Evolutionary conservation across 2,888 invertebrate species (phyloP).

Genomic region (Lottia gigantea): DNA sequence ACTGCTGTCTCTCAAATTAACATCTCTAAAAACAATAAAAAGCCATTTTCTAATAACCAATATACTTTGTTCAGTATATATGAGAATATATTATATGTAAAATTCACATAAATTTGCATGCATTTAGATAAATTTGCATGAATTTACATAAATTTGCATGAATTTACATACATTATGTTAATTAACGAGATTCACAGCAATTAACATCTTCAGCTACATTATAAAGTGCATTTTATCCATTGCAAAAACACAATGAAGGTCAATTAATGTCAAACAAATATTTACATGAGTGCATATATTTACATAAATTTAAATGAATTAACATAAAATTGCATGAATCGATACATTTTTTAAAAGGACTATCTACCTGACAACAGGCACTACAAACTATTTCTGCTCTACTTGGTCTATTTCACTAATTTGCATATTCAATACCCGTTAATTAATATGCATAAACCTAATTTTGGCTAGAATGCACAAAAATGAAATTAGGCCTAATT

Average conservation of each 20-base stretch:
- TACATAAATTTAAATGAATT: not conserved
- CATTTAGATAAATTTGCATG: not conserved
- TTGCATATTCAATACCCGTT: conserved; percentile 11
- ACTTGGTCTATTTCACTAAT: not conserved
- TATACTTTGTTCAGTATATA: too few relatives aligned
- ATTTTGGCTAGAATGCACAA: not conserved
- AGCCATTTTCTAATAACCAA: too few relatives aligned
- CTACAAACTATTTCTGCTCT: not conserved
- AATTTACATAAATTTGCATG: not conserved
- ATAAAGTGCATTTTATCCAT: not conserved
- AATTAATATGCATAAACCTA: not conserved
- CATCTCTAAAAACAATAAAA: too few relatives aligned
- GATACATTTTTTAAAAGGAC: not conserved
- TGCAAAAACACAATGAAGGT: too few relatives aligned
- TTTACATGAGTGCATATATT: not conserved
- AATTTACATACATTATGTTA: not conserved
- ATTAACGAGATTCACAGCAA: not conserved
- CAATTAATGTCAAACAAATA: too few relatives aligned
- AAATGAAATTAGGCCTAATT: too few relatives aligned
- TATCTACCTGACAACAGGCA: not conserved
- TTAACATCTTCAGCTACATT: not conserved
- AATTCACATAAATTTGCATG: too few relatives aligned
- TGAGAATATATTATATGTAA: too few relatives aligned
- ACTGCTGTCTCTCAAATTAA: too few relatives aligned
- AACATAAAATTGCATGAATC: not conserved